These are phyloP conservation scores for Poecilia picta DNA, from an alignment of 2,797 vertebrate genomes.

Conservation along the genomic window DNA sequence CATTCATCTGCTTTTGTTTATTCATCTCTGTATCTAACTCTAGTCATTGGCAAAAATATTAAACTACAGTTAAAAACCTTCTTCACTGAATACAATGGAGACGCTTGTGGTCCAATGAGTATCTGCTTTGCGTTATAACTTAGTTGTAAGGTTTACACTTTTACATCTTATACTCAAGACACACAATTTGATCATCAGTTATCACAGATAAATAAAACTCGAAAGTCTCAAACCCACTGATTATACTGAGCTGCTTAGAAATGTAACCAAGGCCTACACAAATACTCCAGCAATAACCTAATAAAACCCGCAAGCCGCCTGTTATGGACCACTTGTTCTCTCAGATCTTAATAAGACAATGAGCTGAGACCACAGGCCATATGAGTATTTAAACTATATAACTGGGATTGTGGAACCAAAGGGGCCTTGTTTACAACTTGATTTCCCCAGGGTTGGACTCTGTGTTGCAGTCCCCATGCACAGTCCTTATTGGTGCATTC, in stretches of 20 bases:
- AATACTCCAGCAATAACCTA: neutral
- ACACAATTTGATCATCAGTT: neutral
- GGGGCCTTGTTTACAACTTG: neutral
- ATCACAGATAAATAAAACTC: neutral
- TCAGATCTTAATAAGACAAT: neutral
- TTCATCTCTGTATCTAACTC: neutral
- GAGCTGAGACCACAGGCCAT: neutral
- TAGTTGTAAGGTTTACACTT: neutral
- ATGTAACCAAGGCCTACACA: neutral
- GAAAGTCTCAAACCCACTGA: neutral
- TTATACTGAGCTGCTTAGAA: neutral
- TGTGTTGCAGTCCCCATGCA: neutral
- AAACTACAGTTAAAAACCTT: neutral
- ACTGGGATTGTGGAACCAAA: no score
- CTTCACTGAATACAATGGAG: neutral
- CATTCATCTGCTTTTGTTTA: slow-evolving; percentile 18
- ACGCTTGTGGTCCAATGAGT: neutral
- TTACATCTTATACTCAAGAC: neutral
- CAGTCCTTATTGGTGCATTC: neutral
- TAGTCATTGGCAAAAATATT: neutral
- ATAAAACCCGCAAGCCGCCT: neutral
- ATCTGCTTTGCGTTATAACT: neutral
- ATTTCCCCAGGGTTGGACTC: neutral
- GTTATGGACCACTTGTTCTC: neutral
- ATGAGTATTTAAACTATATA: neutral